Evolutionary conservation across 2,888 invertebrate genomes (phyloP), one percentile per base, ranked within the genome.

Genomic region (Synanthedon tipuliformis): DNA sequence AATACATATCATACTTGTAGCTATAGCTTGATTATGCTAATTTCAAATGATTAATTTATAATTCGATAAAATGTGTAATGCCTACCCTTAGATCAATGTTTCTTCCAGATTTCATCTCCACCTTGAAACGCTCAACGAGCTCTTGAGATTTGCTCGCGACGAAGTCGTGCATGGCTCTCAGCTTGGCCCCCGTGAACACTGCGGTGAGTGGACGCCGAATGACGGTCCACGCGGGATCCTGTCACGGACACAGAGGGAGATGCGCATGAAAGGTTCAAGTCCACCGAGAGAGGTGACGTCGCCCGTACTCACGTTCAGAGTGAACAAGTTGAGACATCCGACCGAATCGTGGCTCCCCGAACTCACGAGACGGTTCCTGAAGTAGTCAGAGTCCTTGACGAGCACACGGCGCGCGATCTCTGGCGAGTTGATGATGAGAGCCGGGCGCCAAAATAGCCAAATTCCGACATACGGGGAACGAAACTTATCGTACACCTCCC

Each of bases 391-490:
- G 51, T 83, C 81, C 52, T 74, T 80, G 2, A 81, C 63, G 10
- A 83, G 66, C 2, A 83, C 59, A 4, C 64, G 63, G 3, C 68
- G 65, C 0, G 73, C 74, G 13, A 82, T 61, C 18, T 77, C 73
- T 0, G 79, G 75, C 1, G 60, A 68, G 58, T 75, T 75, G 53
- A 83, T 57, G 10, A 83, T 59, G 41, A 83, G 65, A 0, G 69
- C 76, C 12, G 78, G 81, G 12, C 71, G 60, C 78, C 80, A 78
- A 58, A 82, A 73, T 52, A 70, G 48, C 80, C 81, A 82, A 15
- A 79, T 73, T 0, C 83, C 82, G 0, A 75, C 58, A 58, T 79
- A 79, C 0, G 80, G 75, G 0, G 61, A 23, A 0, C 62, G 56
- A 59, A 66, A 73, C 1, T 61, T 56, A 0, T 61, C 52, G 61